Evolutionary conservation across 2,888 invertebrate genomes (phyloP).

Genomic region (Drosophila kambysellisi): DNA sequence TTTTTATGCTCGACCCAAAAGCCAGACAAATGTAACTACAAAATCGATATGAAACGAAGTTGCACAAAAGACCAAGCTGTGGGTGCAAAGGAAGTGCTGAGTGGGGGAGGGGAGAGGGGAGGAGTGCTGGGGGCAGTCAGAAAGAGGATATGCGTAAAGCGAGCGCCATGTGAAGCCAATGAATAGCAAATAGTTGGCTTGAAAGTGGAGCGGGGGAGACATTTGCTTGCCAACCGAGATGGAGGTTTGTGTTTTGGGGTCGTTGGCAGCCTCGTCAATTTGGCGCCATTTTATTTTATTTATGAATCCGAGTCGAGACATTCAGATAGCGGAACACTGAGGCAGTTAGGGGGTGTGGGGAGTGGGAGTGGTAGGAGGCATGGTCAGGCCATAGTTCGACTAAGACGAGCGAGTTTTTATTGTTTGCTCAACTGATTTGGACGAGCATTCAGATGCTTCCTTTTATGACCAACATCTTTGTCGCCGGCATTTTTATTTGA

Average conservation of each 20-base stretch:
- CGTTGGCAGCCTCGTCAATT: constrained; percentile 66
- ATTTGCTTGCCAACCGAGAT: background rate
- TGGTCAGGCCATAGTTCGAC: constrained; percentile 24
- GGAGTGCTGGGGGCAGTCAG: background rate
- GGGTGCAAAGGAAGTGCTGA: background rate
- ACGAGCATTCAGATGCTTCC: constrained; percentile 39
- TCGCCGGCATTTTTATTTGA: constrained; percentile 61
- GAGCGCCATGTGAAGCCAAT: constrained; percentile 71
- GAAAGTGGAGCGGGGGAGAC: constrained; percentile 2
- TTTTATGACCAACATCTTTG: constrained; percentile 26
- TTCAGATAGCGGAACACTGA: constrained; percentile 28
- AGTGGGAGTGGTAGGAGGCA: background rate
- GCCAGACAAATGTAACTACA: constrained; percentile 76
- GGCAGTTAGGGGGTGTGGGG: background rate
- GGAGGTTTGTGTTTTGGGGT: background rate
- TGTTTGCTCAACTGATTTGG: constrained; percentile 77
- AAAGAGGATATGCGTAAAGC: constrained; percentile 33
- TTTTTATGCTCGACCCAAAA: constrained; percentile 61
- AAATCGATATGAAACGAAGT: constrained; percentile 74
- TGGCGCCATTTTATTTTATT: constrained; percentile 78
- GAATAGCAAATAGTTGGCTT: constrained; percentile 69
- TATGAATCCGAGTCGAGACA: constrained; percentile 71
- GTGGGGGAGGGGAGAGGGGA: no score
- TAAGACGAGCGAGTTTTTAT: constrained; percentile 49
- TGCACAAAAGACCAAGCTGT: constrained; percentile 34